phyloP scores from a whole-genome alignment of 2,888 invertebrate genomes.

The Chelonus formosanus region DNA sequence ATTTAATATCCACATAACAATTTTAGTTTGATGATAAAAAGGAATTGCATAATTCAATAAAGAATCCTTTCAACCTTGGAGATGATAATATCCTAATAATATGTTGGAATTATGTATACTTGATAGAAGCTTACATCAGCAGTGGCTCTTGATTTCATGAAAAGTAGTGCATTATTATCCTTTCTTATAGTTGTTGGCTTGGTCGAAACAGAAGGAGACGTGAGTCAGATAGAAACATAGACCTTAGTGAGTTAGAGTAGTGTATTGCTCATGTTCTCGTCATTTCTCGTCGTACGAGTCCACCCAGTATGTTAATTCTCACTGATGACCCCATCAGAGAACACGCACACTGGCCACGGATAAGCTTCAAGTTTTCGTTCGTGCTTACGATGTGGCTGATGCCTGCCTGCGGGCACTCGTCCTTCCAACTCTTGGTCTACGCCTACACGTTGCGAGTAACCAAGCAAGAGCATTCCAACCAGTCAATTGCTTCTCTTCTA shows the following conservation, averaged over 20 bases:
- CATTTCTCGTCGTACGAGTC: constrained; percentile 46
- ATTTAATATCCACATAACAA: no score
- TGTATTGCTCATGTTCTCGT: constrained; percentile 15
- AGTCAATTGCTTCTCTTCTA: constrained; percentile 30
- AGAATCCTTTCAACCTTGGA: no score
- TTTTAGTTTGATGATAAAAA: no score
- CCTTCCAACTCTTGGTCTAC: constrained; percentile 34
- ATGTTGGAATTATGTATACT: no score
- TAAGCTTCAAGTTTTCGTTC: constrained; percentile 25
- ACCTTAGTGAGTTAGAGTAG: not conserved
- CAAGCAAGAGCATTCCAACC: constrained; percentile 30
- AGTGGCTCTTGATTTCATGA: no score
- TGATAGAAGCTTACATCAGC: no score
- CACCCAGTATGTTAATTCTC: constrained; percentile 64
- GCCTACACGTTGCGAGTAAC: constrained; percentile 35
- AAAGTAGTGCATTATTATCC: no score
- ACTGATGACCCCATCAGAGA: constrained; percentile 64
- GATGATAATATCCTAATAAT: no score
- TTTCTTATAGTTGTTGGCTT: no score
- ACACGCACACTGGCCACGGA: constrained; percentile 32
- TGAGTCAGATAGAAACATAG: not conserved
- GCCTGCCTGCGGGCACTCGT: constrained; percentile 24
- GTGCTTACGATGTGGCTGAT: constrained; percentile 20
- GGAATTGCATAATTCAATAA: no score
- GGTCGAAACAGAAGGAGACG: not conserved